Percentiles rank a stretch among this genome's conserved stretches.
phyloP scores from a whole-genome alignment of 2,888 invertebrate species.

The Neelides folsomi region DNA sequence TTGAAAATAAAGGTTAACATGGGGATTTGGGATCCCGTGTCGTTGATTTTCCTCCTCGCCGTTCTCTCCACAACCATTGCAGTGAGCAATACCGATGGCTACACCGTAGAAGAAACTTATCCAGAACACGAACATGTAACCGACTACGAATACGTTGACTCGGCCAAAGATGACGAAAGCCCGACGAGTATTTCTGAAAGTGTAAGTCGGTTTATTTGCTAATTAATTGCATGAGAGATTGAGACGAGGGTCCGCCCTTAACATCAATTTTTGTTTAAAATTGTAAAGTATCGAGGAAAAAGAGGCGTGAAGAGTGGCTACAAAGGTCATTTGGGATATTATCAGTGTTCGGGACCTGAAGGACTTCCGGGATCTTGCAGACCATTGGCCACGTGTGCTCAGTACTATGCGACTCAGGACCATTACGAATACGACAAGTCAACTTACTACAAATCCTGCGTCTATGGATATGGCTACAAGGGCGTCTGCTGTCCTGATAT shows the following conservation, averaged over 20 bases:
- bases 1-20: too few relatives aligned
- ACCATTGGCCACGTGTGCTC: constrained; percentile 24
- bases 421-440: constrained; percentile 22
- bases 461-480: constrained; percentile 26
- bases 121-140: too few relatives aligned
- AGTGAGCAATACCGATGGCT: too few relatives aligned
- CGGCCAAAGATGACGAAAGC: too few relatives aligned
- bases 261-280: not conserved
- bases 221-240: not conserved
- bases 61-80: too few relatives aligned
- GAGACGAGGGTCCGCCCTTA: not conserved
- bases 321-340: constrained; percentile 9
- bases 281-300: not conserved
- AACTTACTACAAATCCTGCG: constrained; percentile 26
- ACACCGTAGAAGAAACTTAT: too few relatives aligned
- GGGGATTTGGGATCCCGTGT: too few relatives aligned
- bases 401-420: constrained; percentile 26
- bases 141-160: too few relatives aligned
- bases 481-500: constrained; percentile 32
- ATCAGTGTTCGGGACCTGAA: constrained; percentile 24
- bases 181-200: too few relatives aligned
- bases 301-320: not conserved
- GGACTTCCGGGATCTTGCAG: constrained; percentile 27
- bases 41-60: too few relatives aligned
- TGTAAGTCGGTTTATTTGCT: too few relatives aligned